Evolutionary conservation across 2,113 vertebrate genomes (phyloP).

Genomic region (Chaetura pelagica): DNA sequence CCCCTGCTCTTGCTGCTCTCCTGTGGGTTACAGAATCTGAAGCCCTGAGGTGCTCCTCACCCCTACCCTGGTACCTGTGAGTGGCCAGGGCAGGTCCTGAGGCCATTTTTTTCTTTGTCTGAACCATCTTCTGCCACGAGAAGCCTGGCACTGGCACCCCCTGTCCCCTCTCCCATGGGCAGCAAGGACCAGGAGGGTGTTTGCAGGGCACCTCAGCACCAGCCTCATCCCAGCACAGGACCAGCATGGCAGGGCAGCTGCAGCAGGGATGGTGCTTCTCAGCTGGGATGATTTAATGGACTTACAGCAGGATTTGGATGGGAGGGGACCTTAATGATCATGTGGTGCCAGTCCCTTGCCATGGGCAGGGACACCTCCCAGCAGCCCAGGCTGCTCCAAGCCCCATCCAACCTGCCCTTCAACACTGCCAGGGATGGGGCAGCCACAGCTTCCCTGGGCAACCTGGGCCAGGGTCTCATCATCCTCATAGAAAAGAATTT

Average conservation of each 20-base stretch:
- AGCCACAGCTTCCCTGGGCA: too few species aligned
- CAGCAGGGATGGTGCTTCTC: not conserved
- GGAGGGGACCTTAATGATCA: too few species aligned
- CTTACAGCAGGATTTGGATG: too few species aligned
- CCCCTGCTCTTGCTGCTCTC: not conserved
- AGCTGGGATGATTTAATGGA: not conserved
- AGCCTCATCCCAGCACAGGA: too few species aligned
- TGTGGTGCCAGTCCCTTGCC: too few species aligned
- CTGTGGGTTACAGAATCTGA: rapidly evolving
- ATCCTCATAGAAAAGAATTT: too few species aligned
- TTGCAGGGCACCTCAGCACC: rapidly evolving
- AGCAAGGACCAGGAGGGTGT: not conserved
- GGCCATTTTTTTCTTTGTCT: not conserved
- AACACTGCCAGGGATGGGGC: too few species aligned
- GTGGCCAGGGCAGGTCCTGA: not conserved
- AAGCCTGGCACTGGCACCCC: not conserved
- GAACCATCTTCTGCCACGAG: not conserved
- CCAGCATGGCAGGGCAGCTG: too few species aligned
- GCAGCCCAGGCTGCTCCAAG: too few species aligned
- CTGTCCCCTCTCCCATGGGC: not conserved
- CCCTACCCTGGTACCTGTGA: not conserved
- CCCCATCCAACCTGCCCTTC: too few species aligned
- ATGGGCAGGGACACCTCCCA: too few species aligned
- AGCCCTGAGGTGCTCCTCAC: not conserved
- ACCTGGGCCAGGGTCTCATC: too few species aligned